These are phyloP conservation scores for Artibeus jamaicensis DNA, from an alignment of 2,797 vertebrate species.

Conservation along the genomic window DNA sequence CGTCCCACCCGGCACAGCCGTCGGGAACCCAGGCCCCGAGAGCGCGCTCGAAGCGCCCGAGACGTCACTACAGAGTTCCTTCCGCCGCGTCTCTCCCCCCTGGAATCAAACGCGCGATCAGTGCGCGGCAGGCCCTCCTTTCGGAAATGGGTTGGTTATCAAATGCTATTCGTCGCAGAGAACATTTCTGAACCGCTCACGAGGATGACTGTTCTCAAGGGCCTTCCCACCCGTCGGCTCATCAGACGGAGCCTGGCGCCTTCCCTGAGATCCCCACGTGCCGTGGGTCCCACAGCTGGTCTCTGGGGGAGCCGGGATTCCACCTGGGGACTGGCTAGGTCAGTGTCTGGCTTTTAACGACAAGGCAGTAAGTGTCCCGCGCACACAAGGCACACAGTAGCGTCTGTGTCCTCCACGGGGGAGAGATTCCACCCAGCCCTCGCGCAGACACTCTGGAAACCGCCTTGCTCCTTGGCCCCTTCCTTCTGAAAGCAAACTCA, in stretches of 20 bases:
- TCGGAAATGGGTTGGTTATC: background rate
- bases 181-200: background rate
- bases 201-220: background rate
- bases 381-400: background rate
- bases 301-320: background rate
- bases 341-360: background rate
- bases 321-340: background rate
- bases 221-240: background rate
- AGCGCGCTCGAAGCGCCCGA: fast-evolving
- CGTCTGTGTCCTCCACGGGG: background rate
- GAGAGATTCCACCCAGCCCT: background rate
- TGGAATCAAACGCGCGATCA: background rate
- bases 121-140: fast-evolving
- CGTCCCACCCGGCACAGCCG: background rate
- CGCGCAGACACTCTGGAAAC: background rate
- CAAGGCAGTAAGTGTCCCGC: fast-evolving
- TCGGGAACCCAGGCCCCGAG: background rate
- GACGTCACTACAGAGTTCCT: background rate
- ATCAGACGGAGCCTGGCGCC: fast-evolving
- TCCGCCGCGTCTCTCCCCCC: background rate
- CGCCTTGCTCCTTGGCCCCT: background rate
- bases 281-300: fast-evolving
- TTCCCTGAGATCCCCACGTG: background rate
- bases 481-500: conserved; percentile 72
- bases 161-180: background rate